Evolutionary conservation across 2,888 invertebrate species (phyloP), one percentile per base, ranked within the genome.

Genomic region (Corythucha ciliata): DNA sequence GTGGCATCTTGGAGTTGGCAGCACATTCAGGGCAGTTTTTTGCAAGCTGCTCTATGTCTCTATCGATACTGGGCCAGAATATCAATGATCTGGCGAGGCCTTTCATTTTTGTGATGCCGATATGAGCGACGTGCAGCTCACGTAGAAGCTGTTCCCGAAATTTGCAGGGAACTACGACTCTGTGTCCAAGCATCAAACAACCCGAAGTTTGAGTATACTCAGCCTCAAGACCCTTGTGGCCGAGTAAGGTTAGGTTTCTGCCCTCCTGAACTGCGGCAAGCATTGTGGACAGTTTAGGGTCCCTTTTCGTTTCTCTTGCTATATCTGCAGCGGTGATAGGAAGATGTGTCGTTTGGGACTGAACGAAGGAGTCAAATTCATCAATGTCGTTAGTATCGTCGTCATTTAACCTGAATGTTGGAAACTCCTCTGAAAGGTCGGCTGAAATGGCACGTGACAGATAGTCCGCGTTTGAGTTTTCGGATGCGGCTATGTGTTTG

Each of bases 11-110:
- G 22, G 37, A 8, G 5, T 48, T 36, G 18, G 29, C 25, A 14
- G 26, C n/a, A 18, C 39, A 24, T n/a, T 4, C 27, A 42, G 25
- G 20, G 54, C 61, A 63, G 6, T 48, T 27, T 39, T 52, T 41
- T 6, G 58, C 58, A 10, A 61, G 26, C 7, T 36, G 5, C 44
- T 62, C 61, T 29, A 62, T 59, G 41, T 61, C 59, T 21, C 33
- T 24, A 44, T 63, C 60, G 2, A 62, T 54, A 21, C 56, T 53
- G 14, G 57, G 59, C 63, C 61, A 64, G 54, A 57, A 61, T 14
- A 63, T 58, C 47, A 61, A 61, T 2, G 58, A 57, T n/a, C 62
- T 45, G 22, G 61, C 62, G n/a, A 63, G 24, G n/a, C 52, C 42
- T 42, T 63, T 62, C 58, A 62, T 62, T n/a, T n/a, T n/a, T n/a